These are phyloP conservation scores for Myotis vivesi DNA, from an alignment of 2,797 vertebrate species.

Conservation along the genomic window DNA sequence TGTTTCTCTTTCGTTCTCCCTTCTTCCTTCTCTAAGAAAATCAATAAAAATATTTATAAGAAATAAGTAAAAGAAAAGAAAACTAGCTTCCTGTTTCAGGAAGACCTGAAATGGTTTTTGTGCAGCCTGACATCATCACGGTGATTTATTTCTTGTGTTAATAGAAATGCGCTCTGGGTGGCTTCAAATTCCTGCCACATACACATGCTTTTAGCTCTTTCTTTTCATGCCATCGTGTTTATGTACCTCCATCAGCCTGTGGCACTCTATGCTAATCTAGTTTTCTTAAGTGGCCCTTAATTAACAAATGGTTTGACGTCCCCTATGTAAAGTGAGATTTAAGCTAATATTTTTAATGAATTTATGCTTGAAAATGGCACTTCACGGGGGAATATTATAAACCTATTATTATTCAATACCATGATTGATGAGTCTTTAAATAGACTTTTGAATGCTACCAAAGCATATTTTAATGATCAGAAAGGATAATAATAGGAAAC, in stretches of 20 bases:
- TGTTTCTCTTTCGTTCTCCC: background rate
- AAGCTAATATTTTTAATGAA: slow-evolving; percentile 69
- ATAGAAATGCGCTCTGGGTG: background rate
- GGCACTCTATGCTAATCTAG: slow-evolving; percentile 51
- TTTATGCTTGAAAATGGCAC: slow-evolving; percentile 65
- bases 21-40: background rate
- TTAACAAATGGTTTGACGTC: slow-evolving; percentile 66
- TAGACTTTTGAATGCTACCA: slow-evolving; percentile 56
- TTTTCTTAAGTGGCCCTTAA: slow-evolving; percentile 61
- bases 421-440: slow-evolving; percentile 68
- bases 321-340: slow-evolving; percentile 52
- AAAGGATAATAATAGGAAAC: background rate
- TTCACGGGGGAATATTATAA: slow-evolving; percentile 63
- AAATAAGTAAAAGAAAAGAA: background rate
- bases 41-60: background rate
- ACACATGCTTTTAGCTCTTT: slow-evolving; percentile 41
- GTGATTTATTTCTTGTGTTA: slow-evolving; percentile 41
- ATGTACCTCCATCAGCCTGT: slow-evolving; percentile 30
- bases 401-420: slow-evolving; percentile 56
- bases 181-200: background rate
- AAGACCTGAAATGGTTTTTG: background rate
- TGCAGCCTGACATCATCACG: background rate
- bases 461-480: slow-evolving; percentile 29
- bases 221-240: slow-evolving; percentile 36
- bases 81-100: background rate